These are phyloP conservation scores for Chascanopsetta lugubris DNA, from an alignment of 2,113 vertebrate genomes.

Conservation along the genomic window DNA sequence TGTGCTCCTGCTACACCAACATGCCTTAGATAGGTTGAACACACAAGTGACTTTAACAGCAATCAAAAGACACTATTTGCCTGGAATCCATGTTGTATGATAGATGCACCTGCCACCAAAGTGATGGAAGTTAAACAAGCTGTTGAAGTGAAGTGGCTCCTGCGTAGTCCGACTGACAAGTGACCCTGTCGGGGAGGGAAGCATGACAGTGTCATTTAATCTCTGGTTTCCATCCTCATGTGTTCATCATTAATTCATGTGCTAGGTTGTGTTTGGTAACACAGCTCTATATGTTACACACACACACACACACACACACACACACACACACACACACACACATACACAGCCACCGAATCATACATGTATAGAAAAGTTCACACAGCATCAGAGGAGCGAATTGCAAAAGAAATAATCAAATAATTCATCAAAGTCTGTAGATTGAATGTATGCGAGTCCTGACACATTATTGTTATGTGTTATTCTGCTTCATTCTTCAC, in stretches of 20 bases:
- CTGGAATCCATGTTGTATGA: neutral
- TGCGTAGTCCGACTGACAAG: conserved; percentile 32
- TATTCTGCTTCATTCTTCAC: too few species aligned
- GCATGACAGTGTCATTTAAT: conserved; percentile 54
- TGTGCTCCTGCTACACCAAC: neutral
- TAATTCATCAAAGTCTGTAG: too few species aligned
- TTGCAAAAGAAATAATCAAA: too few species aligned
- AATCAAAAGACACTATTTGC: neutral
- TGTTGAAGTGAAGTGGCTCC: conserved; percentile 8
- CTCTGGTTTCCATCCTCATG: conserved; percentile 21
- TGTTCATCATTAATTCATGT: conserved; percentile 72
- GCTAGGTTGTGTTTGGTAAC: conserved; percentile 52
- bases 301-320: too few species aligned
- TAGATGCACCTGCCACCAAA: neutral
- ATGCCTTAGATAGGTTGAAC: neutral
- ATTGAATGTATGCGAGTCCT: too few species aligned
- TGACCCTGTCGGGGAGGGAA: conserved; percentile 26
- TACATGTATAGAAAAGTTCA: conserved; percentile 12
- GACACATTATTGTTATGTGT: neutral
- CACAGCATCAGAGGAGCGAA: neutral
- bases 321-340: too few species aligned
- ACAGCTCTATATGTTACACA: conserved; percentile 8
- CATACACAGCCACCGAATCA: too few species aligned
- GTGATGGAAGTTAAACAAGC: conserved; percentile 1
- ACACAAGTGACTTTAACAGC: neutral